Evolutionary conservation across 2,113 vertebrate species (phyloP), one percentile per base, ranked within the genome.

Genomic region (Halichoeres trimaculatus): DNA sequence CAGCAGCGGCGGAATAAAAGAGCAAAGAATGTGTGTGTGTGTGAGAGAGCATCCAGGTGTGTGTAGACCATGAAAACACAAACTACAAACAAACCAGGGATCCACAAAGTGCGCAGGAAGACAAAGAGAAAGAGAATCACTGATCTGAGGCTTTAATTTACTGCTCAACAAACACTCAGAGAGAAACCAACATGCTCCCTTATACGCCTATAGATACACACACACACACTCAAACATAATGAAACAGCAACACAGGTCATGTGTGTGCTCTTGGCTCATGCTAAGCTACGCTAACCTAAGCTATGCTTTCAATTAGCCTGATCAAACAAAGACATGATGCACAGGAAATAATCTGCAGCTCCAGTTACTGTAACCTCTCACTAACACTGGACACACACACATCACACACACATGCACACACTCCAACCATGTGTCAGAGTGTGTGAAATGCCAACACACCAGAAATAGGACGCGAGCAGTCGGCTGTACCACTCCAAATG

Each of bases 301-400:
- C 77, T 48, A 23, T 22, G 24, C 80, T 81, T 88, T 92, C 88
- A 92, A 90, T 91, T 90, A 91, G 82, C 88, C 82, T 90, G 82
- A 91, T 89, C 89, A 92, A 90, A 89, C 85, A 91, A 84, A 81
- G 71, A 76, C 78, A 75, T 74, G 72, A 86, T 74, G 76, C 83
- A 78, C 55, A 65, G 80, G 76, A 85, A 88, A 87, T 87, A 81
- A 88, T 88, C 90, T 78, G 57, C 81, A 83, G 55, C 77, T 57
- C 68, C n/a, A 70, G 52, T 56, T 76, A 81, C 76, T 78, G 66
- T 45, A 58, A 41, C n/a, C n/a, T n/a, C n/a, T n/a, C n/a, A n/a
- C n/a, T n/a, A n/a, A n/a, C n/a, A n/a, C n/a, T n/a, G n/a, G n/a
- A 45, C 43, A 45, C 43, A 41, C 10, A 41, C 16, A 45, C 16